Conservation (phyloP, 2,113 vertebrate genomes). For the Hypocryptadius cinnamomeus region DNA sequence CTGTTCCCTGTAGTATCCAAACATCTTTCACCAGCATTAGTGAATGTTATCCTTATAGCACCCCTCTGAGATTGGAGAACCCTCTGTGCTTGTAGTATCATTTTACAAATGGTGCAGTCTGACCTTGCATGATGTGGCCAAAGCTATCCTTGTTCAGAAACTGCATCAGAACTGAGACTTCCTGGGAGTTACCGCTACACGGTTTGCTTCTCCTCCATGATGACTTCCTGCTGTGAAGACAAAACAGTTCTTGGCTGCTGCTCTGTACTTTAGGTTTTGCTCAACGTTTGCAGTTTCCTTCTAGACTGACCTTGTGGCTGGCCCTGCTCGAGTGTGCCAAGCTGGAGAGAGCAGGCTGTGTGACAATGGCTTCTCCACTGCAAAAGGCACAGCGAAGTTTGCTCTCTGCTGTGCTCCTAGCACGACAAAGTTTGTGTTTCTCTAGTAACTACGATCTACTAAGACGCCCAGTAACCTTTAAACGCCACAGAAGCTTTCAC, state of each 20-base stretch:
- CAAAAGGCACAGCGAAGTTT: rapidly evolving
- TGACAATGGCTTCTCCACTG: neutral
- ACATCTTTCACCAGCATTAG: neutral
- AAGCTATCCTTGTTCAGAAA: neutral
- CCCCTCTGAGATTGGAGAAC: neutral
- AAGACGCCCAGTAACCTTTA: neutral
- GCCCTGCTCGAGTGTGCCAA: neutral
- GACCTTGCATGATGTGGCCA: neutral
- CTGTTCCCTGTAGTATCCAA: neutral
- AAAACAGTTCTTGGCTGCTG: neutral
- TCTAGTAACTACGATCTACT: neutral
- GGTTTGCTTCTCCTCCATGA: neutral
- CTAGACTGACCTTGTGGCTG: neutral
- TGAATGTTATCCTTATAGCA: neutral
- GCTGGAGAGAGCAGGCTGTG: neutral
- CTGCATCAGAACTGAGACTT: neutral
- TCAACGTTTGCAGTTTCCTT: neutral
- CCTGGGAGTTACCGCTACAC: neutral
- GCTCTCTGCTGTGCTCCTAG: neutral
- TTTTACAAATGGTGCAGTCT: neutral
- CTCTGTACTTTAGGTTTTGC: neutral
- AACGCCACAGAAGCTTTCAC: neutral
- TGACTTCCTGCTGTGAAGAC: neutral
- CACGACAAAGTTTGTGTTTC: neutral
- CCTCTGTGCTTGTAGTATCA: neutral